A percentile compares a stretch with the other conserved stretches of the same genome.
phyloP scores from a whole-genome alignment of 2,888 invertebrate genomes.

The Allophyes oxyacanthae region DNA sequence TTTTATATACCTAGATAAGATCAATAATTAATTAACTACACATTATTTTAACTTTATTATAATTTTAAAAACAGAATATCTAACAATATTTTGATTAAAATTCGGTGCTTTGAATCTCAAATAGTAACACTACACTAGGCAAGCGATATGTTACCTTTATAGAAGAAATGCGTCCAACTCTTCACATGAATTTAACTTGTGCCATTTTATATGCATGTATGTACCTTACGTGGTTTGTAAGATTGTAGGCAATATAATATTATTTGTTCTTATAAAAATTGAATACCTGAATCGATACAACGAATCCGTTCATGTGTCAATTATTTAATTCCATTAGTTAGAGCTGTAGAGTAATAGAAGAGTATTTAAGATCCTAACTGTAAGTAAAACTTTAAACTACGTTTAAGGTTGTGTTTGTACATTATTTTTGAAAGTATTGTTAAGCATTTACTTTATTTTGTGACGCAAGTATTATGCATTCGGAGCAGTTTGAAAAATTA shows the following conservation, averaged over 20 bases:
- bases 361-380: conserved; percentile 27
- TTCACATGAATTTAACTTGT: conserved; percentile 73
- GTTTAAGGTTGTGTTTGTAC: conserved; percentile 43
- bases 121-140: conserved; percentile 47
- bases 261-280: conserved; percentile 43
- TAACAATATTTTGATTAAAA: conserved; percentile 37
- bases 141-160: conserved; percentile 66
- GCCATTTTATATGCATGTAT: conserved; percentile 77
- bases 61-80: conserved; percentile 11
- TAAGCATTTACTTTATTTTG: conserved; percentile 25
- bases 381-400: conserved; percentile 29
- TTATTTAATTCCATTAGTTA: conserved; percentile 40
- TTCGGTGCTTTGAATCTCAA: conserved; percentile 60
- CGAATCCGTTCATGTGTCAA: conserved; percentile 76
- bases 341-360: conserved; percentile 23
- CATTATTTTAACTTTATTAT: conserved; percentile 20
- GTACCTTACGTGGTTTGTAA: conserved; percentile 68
- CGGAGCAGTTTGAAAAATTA: conserved; percentile 1
- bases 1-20: conserved; percentile 30
- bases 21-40: conserved; percentile 18
- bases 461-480: conserved; percentile 1
- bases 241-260: conserved; percentile 60
- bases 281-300: conserved; percentile 69
- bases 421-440: conserved; percentile 44
- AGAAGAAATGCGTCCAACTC: conserved; percentile 56